These are phyloP conservation scores for Melieria picta DNA, from an alignment of 2,888 invertebrate genomes.

Conservation along the genomic window DNA sequence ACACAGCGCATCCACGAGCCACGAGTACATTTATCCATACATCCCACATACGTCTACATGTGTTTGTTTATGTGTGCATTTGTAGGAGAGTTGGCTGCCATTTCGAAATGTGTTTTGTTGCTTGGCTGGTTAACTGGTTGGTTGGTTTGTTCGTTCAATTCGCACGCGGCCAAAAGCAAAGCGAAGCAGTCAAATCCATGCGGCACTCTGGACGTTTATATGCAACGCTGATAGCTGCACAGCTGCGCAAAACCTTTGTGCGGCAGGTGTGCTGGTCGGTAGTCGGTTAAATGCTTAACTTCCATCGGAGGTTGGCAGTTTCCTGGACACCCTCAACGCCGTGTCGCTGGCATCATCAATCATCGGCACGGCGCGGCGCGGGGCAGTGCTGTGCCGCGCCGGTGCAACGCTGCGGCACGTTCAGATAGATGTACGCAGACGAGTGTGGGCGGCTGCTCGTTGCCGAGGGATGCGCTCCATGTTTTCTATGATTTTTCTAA, in stretches of 20 bases:
- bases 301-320: constrained; percentile 32
- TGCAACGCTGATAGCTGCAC: no score
- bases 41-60: no score
- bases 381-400: neutral
- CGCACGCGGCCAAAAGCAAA: no score
- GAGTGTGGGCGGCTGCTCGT: neutral
- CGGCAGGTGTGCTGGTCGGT: constrained; percentile 7
- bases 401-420: neutral
- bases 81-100: no score
- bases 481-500: constrained; percentile 13
- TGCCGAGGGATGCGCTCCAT: constrained; percentile 7
- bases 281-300: constrained; percentile 14
- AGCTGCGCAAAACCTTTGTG: no score
- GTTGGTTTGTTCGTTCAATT: no score
- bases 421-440: no score
- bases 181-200: neutral
- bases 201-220: neutral
- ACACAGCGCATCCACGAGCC: no score
- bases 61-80: no score
- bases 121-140: no score
- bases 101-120: no score
- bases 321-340: constrained; percentile 15
- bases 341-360: constrained; percentile 34
- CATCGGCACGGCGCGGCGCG: constrained; percentile 24
- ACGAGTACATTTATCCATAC: no score